A percentile compares a stretch with the other conserved stretches of the same genome.
These are phyloP conservation scores for Triops longicaudatus DNA, from an alignment of 1,140 invertebrate species.

Conservation along the genomic window DNA sequence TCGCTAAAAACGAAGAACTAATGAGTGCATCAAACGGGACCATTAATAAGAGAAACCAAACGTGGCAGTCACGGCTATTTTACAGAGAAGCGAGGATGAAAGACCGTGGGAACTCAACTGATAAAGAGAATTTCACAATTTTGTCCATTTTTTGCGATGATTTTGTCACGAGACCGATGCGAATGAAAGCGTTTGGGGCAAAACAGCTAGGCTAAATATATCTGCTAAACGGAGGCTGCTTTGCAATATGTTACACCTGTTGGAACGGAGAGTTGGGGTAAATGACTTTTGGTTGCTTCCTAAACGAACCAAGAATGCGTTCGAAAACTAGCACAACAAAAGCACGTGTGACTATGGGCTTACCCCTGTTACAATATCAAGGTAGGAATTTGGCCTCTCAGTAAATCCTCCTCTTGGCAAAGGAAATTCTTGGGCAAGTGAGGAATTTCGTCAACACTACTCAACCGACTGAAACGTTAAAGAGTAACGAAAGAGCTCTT, in stretches of 20 bases:
- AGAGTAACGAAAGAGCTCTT: background rate
- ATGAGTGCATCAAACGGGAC: background rate
- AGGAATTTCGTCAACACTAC: background rate
- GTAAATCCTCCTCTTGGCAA: background rate
- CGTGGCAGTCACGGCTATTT: too few species aligned
- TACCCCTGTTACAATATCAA: background rate
- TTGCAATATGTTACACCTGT: background rate
- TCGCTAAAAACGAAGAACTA: background rate
- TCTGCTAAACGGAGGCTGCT: background rate
- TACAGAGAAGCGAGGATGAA: background rate
- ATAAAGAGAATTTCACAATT: background rate
- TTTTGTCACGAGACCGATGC: background rate
- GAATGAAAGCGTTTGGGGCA: background rate
- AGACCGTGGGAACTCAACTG: background rate
- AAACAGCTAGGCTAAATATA: conserved; percentile 8
- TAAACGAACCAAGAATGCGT: background rate
- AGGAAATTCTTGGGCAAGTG: background rate
- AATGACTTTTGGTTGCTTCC: background rate
- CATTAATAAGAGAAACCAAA: background rate
- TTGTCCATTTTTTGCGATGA: background rate
- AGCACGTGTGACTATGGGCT: background rate
- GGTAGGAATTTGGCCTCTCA: background rate
- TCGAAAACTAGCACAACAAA: background rate
- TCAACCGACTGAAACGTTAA: background rate
- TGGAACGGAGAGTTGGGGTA: background rate